Evolutionary conservation across 2,888 invertebrate genomes (phyloP).

Genomic region (Noctua janthina): DNA sequence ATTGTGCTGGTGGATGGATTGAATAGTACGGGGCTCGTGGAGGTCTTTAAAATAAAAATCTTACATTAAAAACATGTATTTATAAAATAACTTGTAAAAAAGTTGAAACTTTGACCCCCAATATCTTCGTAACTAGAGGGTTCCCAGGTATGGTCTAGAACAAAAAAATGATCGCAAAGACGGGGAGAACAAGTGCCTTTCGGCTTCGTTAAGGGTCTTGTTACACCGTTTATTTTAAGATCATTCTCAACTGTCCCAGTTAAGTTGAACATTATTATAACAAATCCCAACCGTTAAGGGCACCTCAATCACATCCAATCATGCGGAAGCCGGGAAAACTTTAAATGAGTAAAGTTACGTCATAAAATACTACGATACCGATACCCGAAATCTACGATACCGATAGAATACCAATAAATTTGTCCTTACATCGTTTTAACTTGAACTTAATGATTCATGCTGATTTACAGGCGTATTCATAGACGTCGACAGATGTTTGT

Average conservation of each 20-base stretch:
- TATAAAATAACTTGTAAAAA: too few relatives aligned
- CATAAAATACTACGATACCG: slow-evolving; percentile 50
- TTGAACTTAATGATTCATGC: slow-evolving; percentile 29
- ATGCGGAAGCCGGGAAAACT: slow-evolving; percentile 41
- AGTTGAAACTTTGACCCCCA: too few relatives aligned
- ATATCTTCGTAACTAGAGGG: too few relatives aligned
- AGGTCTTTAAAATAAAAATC: too few relatives aligned
- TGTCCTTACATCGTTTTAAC: slow-evolving; percentile 27
- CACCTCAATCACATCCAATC: slow-evolving; percentile 49
- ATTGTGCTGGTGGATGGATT: too few relatives aligned
- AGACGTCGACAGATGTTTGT: not conserved
- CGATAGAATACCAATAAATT: slow-evolving; percentile 43
- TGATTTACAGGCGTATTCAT: slow-evolving; percentile 7
- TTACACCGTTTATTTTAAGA: not conserved
- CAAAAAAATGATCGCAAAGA: too few relatives aligned
- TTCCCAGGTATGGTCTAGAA: too few relatives aligned
- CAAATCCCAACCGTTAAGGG: slow-evolving; percentile 17
- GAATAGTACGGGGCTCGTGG: too few relatives aligned
- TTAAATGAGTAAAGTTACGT: slow-evolving; percentile 54
- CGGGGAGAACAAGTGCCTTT: too few relatives aligned
- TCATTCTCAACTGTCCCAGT: not conserved
- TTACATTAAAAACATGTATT: too few relatives aligned
- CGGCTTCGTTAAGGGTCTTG: too few relatives aligned
- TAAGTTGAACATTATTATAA: not conserved
- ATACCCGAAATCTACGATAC: slow-evolving; percentile 37